Evolutionary conservation across 2,888 invertebrate species (phyloP).

Genomic region (Tenthredo amoena): DNA sequence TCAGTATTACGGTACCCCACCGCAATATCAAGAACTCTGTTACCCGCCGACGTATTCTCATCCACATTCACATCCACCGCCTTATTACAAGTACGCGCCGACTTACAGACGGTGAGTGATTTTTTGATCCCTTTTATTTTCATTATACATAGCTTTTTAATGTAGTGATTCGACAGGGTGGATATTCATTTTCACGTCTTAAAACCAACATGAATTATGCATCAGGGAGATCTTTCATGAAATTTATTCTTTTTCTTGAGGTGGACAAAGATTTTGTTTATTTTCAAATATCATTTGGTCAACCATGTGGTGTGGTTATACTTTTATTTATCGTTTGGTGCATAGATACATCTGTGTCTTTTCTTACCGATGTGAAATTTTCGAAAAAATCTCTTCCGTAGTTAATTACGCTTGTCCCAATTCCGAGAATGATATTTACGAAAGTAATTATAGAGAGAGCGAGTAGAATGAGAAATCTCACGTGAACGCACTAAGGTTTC

Average conservation of each 20-base stretch:
- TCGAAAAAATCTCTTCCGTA: neutral
- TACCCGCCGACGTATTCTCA: slow-evolving; percentile 78
- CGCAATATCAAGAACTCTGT: slow-evolving; percentile 79
- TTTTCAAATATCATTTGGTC: neutral
- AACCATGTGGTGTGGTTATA: neutral
- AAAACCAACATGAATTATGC: neutral
- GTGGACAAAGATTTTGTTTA: neutral
- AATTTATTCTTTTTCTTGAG: neutral
- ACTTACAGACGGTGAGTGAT: slow-evolving; percentile 74
- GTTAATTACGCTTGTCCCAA: neutral
- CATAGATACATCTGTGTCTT: neutral
- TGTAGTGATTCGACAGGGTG: neutral
- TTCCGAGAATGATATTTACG: neutral
- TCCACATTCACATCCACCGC: slow-evolving; percentile 70
- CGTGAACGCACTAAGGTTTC: neutral
- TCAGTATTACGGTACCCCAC: slow-evolving; percentile 79
- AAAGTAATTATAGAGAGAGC: neutral
- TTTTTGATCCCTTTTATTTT: neutral
- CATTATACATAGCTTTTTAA: neutral
- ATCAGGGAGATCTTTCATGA: neutral
- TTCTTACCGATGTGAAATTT: neutral
- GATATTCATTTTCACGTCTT: neutral
- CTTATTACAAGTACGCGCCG: slow-evolving; percentile 75
- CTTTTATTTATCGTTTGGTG: neutral
- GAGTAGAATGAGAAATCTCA: neutral